Evolutionary conservation across 1,140 invertebrate species (phyloP), one percentile per base, ranked within the genome.

Genomic region (Diploscapter pachys): DNA sequence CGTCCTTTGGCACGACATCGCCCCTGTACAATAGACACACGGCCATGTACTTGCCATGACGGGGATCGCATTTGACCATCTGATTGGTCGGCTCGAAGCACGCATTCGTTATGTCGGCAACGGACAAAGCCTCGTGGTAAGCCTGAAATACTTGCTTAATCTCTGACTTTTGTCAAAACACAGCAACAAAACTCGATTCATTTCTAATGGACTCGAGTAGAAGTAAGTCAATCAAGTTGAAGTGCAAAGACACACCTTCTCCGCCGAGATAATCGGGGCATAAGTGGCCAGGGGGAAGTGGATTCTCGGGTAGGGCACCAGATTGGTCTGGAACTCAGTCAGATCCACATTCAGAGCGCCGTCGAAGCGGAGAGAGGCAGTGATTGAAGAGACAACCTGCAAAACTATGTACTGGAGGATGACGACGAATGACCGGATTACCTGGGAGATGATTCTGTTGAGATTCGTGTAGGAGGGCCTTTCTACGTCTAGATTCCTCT

Each of bases 331-430:
- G 89, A 93, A 93, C 87, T 94, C 92, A 54, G 91, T 93, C 53
- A 94, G 88, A 85, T 93, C 92, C 68, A 92, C 91, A 87, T 92
- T 93, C 11, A 93, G 88, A 61, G 92, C 92, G 83, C 92, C 92
- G 86, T 93, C 92, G 86, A 93, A 93, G 78, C 92, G 89, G 61
- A 93, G 89, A 49, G 92, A 92, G 59, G 92, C 92, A 3, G 92
- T 93, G 83, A 93, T 92, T 64, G 91, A 92, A 3, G 91, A 92
- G 2, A 93, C 92, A 81, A 93, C 92, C 74, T 75, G 52, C 76
- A 75, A n/a, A 8, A 11, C 5, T 56, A 61, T n/a, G 9, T 3
- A 78, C n/a, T 6, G n/a, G 5, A 69, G 3, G 52, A 5, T 50
- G 4, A 13, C 73, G 6, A 78, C 5, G 54, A 31, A 63, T 75